Conservation (phyloP, 1,140 invertebrate species). For the Berghia stephanieae region DNA sequence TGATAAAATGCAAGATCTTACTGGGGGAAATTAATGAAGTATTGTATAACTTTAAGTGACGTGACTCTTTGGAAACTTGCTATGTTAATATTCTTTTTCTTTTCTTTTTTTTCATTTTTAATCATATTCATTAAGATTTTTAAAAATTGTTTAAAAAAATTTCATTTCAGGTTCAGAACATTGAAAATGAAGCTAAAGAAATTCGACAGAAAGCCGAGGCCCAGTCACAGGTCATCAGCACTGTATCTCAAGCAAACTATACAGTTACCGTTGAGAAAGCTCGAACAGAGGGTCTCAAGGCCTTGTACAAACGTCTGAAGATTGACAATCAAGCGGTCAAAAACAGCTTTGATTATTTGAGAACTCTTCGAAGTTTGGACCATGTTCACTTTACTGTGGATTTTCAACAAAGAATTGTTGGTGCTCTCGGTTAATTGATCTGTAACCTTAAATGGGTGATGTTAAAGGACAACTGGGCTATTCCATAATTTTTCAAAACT, state of each 20-base stretch:
- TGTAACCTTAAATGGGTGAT: too few species aligned
- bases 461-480: too few species aligned
- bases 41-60: too few species aligned
- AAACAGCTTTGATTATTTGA: slow-evolving; percentile 58
- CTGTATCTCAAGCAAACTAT: slow-evolving; percentile 48
- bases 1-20: too few species aligned
- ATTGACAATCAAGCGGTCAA: slow-evolving; percentile 50
- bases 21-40: too few species aligned
- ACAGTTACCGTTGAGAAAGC: slow-evolving; percentile 50
- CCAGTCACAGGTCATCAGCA: slow-evolving; percentile 37
- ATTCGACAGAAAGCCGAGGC: slow-evolving; percentile 45
- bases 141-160: too few species aligned
- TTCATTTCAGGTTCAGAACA: slow-evolving; percentile 49
- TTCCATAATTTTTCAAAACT: too few species aligned
- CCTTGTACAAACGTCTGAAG: slow-evolving; percentile 40
- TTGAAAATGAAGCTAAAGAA: slow-evolving; percentile 53
- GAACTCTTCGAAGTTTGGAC: slow-evolving; percentile 48
- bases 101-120: not conserved
- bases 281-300: slow-evolving; percentile 49
- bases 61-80: too few species aligned
- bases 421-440: too few species aligned
- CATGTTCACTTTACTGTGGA: slow-evolving; percentile 56
- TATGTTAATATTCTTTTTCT: not conserved
- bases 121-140: too few species aligned
- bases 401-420: slow-evolving; percentile 56